phyloP scores from a whole-genome alignment of 1,140 invertebrate species.

The Wiebesia pumilae region DNA sequence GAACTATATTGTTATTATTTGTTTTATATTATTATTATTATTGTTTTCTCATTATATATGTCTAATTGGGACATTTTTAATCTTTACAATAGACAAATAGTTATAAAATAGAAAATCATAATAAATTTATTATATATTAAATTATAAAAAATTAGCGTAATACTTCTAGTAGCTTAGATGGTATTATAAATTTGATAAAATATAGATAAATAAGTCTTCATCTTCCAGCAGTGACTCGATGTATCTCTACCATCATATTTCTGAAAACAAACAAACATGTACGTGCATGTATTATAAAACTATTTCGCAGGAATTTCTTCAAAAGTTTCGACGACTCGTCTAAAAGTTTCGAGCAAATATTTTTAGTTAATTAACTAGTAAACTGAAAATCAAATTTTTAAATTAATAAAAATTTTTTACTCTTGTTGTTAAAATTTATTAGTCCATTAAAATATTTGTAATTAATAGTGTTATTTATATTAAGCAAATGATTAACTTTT shows the following conservation, averaged over 20 bases:
- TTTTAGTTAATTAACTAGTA: not conserved
- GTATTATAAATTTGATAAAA: not conserved
- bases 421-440: not conserved
- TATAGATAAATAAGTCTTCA: not conserved
- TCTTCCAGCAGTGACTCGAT: not conserved
- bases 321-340: not conserved
- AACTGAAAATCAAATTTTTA: constrained; percentile 6
- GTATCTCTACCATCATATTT: constrained; percentile 11
- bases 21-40: too few relatives aligned
- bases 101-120: too few relatives aligned
- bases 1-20: too few relatives aligned
- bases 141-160: too few relatives aligned
- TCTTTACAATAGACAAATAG: too few relatives aligned
- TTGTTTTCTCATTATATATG: too few relatives aligned
- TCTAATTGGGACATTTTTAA: too few relatives aligned
- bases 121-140: too few relatives aligned
- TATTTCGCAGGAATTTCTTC: not conserved
- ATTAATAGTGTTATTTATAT: not conserved
- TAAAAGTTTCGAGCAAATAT: not conserved
- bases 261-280: not conserved
- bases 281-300: not conserved
- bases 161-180: not conserved
- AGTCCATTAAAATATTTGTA: not conserved
- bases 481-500: not conserved
- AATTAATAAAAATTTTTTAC: not conserved